Conservation (phyloP, 2,797 vertebrate species). For the Sebastes variabilis region DNA sequence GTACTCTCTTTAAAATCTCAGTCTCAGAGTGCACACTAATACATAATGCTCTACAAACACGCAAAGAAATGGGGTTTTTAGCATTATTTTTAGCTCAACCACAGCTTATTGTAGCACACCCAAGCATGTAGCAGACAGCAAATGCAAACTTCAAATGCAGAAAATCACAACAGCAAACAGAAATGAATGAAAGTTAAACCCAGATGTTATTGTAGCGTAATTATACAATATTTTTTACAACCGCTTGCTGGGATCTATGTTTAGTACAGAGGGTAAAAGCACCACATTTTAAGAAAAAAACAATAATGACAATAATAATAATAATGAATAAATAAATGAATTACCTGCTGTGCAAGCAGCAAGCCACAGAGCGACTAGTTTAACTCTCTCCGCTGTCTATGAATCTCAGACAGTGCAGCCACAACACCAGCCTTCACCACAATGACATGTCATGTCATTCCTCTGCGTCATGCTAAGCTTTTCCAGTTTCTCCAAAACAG, state of each 20-base stretch:
- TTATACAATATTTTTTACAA: background rate
- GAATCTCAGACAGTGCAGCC: slow-evolving; percentile 29
- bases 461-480: slow-evolving; percentile 47
- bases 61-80: background rate
- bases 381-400: background rate
- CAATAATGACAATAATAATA: background rate
- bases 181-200: background rate
- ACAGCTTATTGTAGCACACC: background rate
- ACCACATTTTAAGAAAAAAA: background rate
- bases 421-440: slow-evolving; percentile 22
- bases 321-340: background rate
- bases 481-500: slow-evolving; percentile 66
- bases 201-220: background rate
- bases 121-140: background rate
- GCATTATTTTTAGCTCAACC: background rate
- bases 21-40: background rate
- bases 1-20: background rate
- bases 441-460: slow-evolving; percentile 40
- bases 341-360: slow-evolving; percentile 46
- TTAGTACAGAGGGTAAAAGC: background rate
- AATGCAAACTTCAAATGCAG: background rate
- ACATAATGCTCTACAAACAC: background rate
- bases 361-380: background rate
- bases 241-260: background rate
- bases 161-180: background rate